Conservation (phyloP, 2,888 invertebrate genomes). For the Stenodera caucasica region DNA sequence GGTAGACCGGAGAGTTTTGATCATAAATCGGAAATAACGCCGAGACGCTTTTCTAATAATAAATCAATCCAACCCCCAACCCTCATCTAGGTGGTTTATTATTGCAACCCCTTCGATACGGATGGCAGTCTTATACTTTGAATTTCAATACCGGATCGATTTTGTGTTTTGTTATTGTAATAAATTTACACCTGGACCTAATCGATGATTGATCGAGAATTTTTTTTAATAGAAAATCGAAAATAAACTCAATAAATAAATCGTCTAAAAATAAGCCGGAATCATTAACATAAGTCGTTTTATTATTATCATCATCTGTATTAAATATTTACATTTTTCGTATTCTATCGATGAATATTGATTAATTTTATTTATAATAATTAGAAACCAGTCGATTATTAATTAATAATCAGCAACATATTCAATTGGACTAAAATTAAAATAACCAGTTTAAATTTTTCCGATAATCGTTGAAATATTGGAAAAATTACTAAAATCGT, state of each 20-base stretch:
- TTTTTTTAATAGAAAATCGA: too few relatives aligned
- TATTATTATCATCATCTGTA: too few relatives aligned
- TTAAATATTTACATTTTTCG: too few relatives aligned
- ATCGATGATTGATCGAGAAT: background rate
- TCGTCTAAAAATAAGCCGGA: too few relatives aligned
- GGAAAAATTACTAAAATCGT: too few relatives aligned
- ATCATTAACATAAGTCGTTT: too few relatives aligned
- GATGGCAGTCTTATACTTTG: background rate
- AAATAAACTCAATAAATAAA: too few relatives aligned
- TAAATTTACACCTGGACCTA: background rate
- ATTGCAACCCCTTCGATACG: background rate
- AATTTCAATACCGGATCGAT: background rate
- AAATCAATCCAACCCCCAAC: slow-evolving; percentile 37
- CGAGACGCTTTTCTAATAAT: slow-evolving; percentile 45
- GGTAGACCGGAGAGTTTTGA: slow-evolving; percentile 38
- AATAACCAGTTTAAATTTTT: background rate
- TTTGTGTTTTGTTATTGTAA: slow-evolving; percentile 9
- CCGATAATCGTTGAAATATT: too few relatives aligned
- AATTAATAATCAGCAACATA: background rate
- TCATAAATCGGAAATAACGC: slow-evolving; percentile 47
- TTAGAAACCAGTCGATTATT: background rate
- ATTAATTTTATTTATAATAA: slow-evolving; percentile 4
- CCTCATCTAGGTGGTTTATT: too few relatives aligned
- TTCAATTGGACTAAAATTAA: background rate
- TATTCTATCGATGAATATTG: too few relatives aligned